Evolutionary conservation across 1,140 invertebrate species (phyloP).

Genomic region (Bilobella aurantiaca): DNA sequence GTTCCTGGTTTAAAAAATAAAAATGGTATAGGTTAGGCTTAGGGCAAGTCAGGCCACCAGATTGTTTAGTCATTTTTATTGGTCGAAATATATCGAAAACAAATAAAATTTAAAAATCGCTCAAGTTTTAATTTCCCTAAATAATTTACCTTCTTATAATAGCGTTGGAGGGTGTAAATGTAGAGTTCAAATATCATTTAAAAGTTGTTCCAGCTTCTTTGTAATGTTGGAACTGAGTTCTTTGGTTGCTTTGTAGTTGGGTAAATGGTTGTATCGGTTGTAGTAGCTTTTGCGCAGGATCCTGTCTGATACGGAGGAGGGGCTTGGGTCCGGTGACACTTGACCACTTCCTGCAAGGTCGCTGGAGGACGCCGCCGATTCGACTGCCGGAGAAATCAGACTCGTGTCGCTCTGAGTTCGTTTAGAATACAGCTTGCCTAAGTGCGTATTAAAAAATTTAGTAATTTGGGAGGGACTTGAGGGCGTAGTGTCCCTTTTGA

Average conservation of each 20-base stretch:
- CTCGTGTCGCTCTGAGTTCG: neutral
- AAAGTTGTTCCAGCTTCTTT: neutral
- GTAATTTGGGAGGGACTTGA: slow-evolving; percentile 10
- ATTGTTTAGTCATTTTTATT: no score
- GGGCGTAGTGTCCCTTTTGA: slow-evolving; percentile 25
- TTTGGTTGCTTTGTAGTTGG: neutral
- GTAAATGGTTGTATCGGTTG: slow-evolving; percentile 57
- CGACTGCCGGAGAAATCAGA: neutral
- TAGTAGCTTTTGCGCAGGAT: slow-evolving; percentile 81
- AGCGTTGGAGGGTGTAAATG: no score
- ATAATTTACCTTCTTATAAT: no score
- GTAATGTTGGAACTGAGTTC: slow-evolving; percentile 1
- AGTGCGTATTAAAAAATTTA: neutral
- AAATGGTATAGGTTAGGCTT: no score
- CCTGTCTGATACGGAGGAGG: slow-evolving; percentile 62
- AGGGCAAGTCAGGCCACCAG: no score
- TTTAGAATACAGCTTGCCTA: neutral
- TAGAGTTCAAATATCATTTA: slow-evolving; percentile 3
- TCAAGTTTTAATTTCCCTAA: no score
- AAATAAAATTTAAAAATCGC: no score
- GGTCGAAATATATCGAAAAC: no score
- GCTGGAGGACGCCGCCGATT: neutral
- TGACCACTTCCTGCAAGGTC: neutral
- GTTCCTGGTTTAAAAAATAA: no score
- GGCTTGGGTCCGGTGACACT: neutral